These are phyloP conservation scores for Entomobrya proxima DNA, from an alignment of 2,888 invertebrate genomes.

Conservation along the genomic window DNA sequence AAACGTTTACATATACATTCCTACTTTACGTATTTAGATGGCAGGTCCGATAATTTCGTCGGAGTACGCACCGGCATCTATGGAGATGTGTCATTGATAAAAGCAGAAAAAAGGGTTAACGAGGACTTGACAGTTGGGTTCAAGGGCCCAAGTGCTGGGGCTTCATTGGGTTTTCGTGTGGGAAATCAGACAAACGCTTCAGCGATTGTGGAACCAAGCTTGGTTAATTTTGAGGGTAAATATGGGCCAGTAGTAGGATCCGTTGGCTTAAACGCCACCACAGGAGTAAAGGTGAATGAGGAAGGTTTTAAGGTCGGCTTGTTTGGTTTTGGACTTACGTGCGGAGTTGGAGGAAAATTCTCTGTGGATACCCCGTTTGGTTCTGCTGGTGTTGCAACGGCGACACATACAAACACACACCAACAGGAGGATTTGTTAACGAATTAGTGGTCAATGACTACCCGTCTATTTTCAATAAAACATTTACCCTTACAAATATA, in stretches of 20 bases:
- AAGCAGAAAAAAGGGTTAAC: not conserved
- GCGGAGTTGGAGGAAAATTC: conserved; percentile 35
- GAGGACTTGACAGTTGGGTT: not conserved
- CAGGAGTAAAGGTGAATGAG: conserved; percentile 13
- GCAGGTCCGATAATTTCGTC: no score
- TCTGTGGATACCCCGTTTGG: conserved; percentile 41
- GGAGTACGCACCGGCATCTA: no score
- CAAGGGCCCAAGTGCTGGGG: conserved; percentile 26
- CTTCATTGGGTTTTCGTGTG: not conserved
- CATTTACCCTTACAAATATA: no score
- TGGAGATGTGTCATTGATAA: no score
- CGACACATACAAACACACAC: not conserved
- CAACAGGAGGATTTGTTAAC: not conserved
- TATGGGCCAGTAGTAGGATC: not conserved
- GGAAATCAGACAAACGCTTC: not conserved
- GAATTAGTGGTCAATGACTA: no score
- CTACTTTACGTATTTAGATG: no score
- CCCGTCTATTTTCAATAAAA: no score
- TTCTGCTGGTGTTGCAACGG: not conserved
- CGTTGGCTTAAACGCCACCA: conserved; percentile 17
- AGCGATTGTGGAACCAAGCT: conserved; percentile 35
- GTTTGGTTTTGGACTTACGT: conserved; percentile 35
- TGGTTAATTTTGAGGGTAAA: not conserved
- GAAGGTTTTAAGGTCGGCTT: conserved; percentile 39
- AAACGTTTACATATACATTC: no score